Evolutionary conservation across 2,888 invertebrate genomes (phyloP).

Genomic region (Xanthia togata): DNA sequence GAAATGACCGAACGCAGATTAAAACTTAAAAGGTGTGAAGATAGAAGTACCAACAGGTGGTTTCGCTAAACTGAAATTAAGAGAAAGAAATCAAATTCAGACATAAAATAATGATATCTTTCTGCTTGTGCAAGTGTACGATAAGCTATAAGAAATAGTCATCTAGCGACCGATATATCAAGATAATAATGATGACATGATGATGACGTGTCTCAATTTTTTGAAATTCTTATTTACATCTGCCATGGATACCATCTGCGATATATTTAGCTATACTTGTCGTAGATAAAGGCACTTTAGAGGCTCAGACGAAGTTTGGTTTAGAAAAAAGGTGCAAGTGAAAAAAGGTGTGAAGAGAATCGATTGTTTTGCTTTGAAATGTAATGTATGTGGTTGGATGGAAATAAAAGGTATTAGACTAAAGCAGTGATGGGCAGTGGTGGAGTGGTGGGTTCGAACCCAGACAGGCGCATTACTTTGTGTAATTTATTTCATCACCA

Average conservation of each 20-base stretch:
- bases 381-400: no score
- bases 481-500: no score
- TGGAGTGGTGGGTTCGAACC: no score
- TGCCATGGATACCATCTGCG: no score
- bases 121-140: background rate
- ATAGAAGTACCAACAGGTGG: background rate
- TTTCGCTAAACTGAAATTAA: background rate
- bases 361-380: no score
- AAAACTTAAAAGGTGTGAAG: conserved; percentile 9
- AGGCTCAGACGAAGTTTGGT: no score
- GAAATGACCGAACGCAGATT: background rate
- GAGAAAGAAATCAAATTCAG: background rate
- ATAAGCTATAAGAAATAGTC: background rate
- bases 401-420: no score
- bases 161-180: background rate
- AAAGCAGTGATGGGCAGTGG: no score
- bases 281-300: background rate
- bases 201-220: background rate
- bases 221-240: background rate
- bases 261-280: background rate
- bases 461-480: no score
- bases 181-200: conserved; percentile 8
- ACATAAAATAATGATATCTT: background rate
- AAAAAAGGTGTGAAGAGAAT: no score
- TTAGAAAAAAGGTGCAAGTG: no score